Percentiles rank a stretch among this genome's conserved stretches.
Conservation (phyloP, 2,113 vertebrate species). For the Tonatia bakeri region DNA sequence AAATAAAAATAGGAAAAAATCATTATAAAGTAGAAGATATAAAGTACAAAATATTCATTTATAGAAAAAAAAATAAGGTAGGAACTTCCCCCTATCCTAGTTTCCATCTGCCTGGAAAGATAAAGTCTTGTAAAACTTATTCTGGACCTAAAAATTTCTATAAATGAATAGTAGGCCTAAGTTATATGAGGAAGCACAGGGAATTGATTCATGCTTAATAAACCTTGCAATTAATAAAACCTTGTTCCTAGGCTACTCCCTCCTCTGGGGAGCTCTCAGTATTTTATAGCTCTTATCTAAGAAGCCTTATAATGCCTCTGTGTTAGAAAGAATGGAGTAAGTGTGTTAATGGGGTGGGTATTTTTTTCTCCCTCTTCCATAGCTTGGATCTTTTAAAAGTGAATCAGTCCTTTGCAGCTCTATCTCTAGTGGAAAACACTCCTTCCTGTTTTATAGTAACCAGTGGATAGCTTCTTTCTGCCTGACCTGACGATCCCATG, state of each 20-base stretch:
- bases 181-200: constrained; percentile 37
- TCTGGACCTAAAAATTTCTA: constrained; percentile 36
- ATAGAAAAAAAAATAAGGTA: constrained; percentile 18
- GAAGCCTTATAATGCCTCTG: constrained; percentile 56
- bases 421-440: not conserved
- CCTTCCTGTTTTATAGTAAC: not conserved
- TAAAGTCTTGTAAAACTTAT: constrained; percentile 60
- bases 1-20: constrained; percentile 11
- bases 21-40: not conserved
- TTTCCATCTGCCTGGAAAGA: constrained; percentile 36
- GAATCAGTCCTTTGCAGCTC: not conserved
- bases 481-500: not conserved
- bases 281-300: constrained; percentile 69
- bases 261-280: constrained; percentile 59
- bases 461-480: not conserved
- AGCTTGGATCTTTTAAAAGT: constrained; percentile 5
- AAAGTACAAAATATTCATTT: constrained; percentile 46
- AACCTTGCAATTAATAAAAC: constrained; percentile 74
- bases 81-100: not conserved
- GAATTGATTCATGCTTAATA: constrained; percentile 74
- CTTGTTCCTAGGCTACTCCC: constrained; percentile 57
- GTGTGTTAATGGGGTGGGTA: constrained; percentile 24
- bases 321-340: constrained; percentile 41
- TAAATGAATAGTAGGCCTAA: constrained; percentile 46
- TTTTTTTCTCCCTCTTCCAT: constrained; percentile 9